These are phyloP conservation scores for Salmo trutta DNA, from an alignment of 2,797 vertebrate species.

Conservation along the genomic window DNA sequence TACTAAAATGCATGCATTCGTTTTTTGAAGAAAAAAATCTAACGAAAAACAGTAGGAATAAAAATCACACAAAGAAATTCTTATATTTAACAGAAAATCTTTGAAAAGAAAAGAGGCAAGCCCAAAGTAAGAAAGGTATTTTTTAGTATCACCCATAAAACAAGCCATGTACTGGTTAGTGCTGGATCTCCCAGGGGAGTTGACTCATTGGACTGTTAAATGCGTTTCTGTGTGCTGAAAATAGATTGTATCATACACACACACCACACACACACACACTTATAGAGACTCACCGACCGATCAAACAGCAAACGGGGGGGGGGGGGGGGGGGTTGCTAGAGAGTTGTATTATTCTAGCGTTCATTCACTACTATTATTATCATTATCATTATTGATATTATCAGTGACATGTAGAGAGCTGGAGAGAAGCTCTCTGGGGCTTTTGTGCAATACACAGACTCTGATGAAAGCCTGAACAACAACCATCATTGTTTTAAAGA, in stretches of 20 bases:
- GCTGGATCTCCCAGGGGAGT: not conserved
- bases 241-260: conserved; percentile 7
- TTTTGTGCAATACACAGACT: conserved; percentile 41
- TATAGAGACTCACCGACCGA: not conserved
- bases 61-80: not conserved
- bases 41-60: not conserved
- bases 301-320: not conserved
- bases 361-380: conserved; percentile 23
- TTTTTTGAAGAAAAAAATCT: not conserved
- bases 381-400: conserved; percentile 29
- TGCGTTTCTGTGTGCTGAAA: conserved; percentile 7
- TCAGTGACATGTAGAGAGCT: conserved; percentile 17
- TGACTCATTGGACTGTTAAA: not conserved
- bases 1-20: conserved; percentile 8
- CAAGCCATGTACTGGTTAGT: not conserved
- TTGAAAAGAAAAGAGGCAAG: not conserved
- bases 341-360: not conserved
- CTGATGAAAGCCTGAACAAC: conserved; percentile 15
- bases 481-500: conserved; percentile 16
- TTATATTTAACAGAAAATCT: not conserved
- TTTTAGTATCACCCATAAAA: not conserved
- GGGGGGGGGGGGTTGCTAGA: not conserved
- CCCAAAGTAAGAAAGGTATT: not conserved
- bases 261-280: conserved; percentile 8
- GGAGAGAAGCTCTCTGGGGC: not conserved